Evolutionary conservation across 1,140 invertebrate genomes (phyloP).

Genomic region (Eubasilissa regina): DNA sequence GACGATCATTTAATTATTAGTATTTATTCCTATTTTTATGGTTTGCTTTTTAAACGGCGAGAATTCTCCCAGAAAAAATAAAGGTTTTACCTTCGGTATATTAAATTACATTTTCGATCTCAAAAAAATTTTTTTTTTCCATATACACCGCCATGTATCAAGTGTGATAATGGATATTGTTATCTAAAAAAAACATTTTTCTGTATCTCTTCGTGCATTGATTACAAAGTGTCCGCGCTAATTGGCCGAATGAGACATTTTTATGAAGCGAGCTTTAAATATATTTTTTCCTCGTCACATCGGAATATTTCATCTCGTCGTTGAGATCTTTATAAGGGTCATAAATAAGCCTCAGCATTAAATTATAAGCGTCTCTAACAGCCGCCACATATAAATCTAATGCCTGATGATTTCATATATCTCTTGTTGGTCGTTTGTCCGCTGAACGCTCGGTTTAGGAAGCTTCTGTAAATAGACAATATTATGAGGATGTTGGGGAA

Average conservation of each 20-base stretch:
- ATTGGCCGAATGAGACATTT: conserved; percentile 18
- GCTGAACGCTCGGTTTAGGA: conserved; percentile 10
- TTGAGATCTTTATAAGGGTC: conserved; percentile 32
- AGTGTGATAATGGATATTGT: too few species aligned
- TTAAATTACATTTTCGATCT: too few species aligned
- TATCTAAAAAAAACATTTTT: too few species aligned
- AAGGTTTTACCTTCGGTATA: too few species aligned
- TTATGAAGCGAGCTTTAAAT: conserved; percentile 12
- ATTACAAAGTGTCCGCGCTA: conserved; percentile 2
- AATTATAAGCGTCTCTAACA: conserved; percentile 37
- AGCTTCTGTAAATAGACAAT: conserved; percentile 7
- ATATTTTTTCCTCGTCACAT: not conserved
- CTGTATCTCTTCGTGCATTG: not conserved
- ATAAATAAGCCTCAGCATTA: conserved; percentile 18
- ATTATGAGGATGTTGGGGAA: conserved; percentile 9
- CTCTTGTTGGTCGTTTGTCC: conserved; percentile 22
- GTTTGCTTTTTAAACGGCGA: too few species aligned
- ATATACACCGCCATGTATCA: too few species aligned
- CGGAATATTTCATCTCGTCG: conserved; percentile 11
- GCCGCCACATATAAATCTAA: conserved; percentile 28
- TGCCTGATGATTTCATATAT: conserved; percentile 25
- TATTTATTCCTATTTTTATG: too few species aligned
- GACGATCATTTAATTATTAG: too few species aligned
- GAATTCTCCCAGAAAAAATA: too few species aligned
- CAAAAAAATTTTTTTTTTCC: too few species aligned